Conservation (phyloP, 2,113 vertebrate species). For the Chloroceryle aenea region DNA sequence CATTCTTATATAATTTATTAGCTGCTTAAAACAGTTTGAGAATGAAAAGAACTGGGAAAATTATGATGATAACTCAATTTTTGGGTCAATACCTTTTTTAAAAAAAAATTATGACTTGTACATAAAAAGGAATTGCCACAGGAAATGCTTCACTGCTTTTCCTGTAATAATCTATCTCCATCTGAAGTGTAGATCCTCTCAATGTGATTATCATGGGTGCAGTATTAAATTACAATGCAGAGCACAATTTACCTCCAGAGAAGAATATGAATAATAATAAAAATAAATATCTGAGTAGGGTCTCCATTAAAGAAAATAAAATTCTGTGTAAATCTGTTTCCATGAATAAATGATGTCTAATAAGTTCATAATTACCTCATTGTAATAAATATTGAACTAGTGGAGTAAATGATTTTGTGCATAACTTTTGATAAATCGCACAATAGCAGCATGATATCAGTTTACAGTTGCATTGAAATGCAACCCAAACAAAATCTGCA, state of each 20-base stretch:
- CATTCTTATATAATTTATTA: neutral
- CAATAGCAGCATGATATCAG: neutral
- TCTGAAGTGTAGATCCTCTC: neutral
- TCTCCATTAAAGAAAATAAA: neutral
- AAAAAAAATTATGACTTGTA: neutral
- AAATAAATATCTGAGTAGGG: neutral
- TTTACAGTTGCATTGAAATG: neutral
- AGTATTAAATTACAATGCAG: neutral
- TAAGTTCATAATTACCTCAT: neutral
- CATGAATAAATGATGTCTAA: neutral
- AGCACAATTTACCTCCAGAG: neutral
- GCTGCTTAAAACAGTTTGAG: neutral
- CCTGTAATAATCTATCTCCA: neutral
- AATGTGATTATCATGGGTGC: neutral
- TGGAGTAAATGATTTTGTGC: neutral
- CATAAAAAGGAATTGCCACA: neutral
- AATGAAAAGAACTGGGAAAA: neutral
- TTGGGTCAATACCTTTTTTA: neutral
- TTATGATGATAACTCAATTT: neutral
- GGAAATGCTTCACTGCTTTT: neutral
- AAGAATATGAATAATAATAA: neutral
- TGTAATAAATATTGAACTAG: constrained; percentile 35
- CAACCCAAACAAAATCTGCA: neutral
- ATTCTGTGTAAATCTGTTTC: neutral
- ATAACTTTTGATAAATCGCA: neutral